Conservation (phyloP, 2,888 invertebrate genomes). For the Nasonia oneida region DNA sequence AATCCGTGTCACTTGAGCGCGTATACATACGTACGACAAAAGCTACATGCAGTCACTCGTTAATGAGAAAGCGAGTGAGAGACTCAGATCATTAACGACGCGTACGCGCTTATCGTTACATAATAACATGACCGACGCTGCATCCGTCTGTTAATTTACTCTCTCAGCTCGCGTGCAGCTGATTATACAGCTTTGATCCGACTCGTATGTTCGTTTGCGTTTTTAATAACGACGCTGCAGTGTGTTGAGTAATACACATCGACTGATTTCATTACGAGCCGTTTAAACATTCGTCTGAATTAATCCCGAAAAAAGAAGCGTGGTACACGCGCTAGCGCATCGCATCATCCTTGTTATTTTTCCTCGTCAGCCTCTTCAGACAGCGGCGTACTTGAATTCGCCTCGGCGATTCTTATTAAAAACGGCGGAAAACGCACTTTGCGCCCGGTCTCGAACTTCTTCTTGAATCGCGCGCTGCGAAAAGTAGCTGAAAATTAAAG, state of each 20-base stretch:
- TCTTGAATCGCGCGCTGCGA: neutral
- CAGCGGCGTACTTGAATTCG: conserved; percentile 15
- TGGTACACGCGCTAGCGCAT: neutral
- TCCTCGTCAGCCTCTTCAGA: neutral
- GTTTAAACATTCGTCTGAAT: neutral
- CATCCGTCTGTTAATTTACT: neutral
- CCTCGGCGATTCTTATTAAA: conserved; percentile 54
- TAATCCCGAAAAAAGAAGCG: neutral
- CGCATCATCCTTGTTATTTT: neutral
- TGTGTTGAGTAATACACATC: neutral
- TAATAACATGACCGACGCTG: conserved; percentile 26
- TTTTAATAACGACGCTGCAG: neutral
- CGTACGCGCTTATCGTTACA: conserved; percentile 30
- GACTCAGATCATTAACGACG: conserved; percentile 37
- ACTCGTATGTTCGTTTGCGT: neutral
- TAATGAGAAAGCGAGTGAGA: conserved; percentile 39
- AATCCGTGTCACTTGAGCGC: conserved; percentile 26
- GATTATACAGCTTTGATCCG: neutral
- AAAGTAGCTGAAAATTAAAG: neutral
- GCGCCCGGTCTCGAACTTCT: conserved; percentile 16
- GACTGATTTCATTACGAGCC: neutral
- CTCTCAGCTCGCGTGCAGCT: neutral
- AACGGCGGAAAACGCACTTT: conserved; percentile 37
- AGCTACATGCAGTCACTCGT: conserved; percentile 1
- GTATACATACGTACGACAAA: neutral